Conservation (phyloP, 2,888 invertebrate species). For the Iselma pallidipennis region DNA sequence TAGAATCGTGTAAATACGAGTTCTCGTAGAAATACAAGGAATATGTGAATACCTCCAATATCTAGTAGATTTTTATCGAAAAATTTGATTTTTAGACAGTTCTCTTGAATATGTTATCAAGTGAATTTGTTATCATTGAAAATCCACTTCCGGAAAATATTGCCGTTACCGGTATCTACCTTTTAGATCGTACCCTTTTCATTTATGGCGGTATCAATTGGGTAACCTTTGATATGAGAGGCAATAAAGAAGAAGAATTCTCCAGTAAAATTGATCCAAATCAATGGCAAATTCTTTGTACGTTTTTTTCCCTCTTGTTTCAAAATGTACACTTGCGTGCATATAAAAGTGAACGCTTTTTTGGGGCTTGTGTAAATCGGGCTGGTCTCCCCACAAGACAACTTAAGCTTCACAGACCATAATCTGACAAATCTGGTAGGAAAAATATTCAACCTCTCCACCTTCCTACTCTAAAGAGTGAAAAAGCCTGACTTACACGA, state of each 20-base stretch:
- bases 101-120: constrained; percentile 89
- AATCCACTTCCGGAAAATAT: constrained; percentile 77
- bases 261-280: constrained; percentile 61
- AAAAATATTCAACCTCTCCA: too few species aligned
- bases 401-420: too few species aligned
- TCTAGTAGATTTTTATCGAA: not conserved
- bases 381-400: too few species aligned
- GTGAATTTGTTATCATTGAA: constrained; percentile 85
- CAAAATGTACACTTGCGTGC: too few species aligned
- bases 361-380: too few species aligned
- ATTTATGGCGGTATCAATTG: constrained; percentile 78
- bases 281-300: constrained; percentile 76
- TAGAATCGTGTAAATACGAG: too few species aligned
- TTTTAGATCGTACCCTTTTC: constrained; percentile 73
- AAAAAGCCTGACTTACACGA: too few species aligned
- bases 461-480: too few species aligned
- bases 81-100: constrained; percentile 66
- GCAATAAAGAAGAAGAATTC: constrained; percentile 68
- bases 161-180: constrained; percentile 66
- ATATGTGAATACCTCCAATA: too few species aligned
- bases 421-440: too few species aligned
- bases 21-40: too few species aligned
- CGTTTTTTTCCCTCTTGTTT: constrained; percentile 40
- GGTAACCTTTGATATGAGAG: constrained; percentile 78
- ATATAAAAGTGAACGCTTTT: too few species aligned